phyloP scores from a whole-genome alignment of 2,113 vertebrate genomes.

The Thryonomys swinderianus region DNA sequence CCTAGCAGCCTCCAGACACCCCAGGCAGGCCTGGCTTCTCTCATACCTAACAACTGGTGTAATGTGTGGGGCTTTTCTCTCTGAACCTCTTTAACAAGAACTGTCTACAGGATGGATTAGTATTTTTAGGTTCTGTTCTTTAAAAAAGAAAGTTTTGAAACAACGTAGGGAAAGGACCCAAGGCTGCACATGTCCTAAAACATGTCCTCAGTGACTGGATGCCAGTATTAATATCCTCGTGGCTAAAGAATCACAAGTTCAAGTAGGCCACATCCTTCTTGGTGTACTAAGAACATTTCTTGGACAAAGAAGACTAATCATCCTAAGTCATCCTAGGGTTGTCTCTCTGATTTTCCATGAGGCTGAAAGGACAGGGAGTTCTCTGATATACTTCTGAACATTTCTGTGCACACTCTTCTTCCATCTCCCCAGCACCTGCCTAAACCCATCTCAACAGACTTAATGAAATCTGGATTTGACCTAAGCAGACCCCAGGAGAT shows the following conservation, averaged over 20 bases:
- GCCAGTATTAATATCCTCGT: slow-evolving; percentile 19
- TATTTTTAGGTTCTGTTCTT: not conserved
- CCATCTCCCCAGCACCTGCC: not conserved
- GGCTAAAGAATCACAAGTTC: slow-evolving; percentile 13
- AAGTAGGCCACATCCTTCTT: not conserved
- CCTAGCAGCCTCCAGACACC: not conserved
- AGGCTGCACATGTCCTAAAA: not conserved
- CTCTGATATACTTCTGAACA: slow-evolving; percentile 3
- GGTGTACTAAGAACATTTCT: slow-evolving; percentile 29
- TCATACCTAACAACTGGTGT: not conserved
- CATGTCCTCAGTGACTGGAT: not conserved
- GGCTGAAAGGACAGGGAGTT: not conserved
- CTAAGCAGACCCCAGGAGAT: not conserved
- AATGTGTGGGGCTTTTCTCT: not conserved
- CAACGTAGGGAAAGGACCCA: not conserved
- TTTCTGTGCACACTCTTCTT: not conserved
- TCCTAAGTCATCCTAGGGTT: slow-evolving; percentile 19
- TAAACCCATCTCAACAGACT: not conserved
- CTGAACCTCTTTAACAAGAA: not conserved
- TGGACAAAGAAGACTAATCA: not conserved
- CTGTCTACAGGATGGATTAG: not conserved
- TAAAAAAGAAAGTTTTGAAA: slow-evolving; percentile 31
- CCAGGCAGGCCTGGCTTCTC: not conserved
- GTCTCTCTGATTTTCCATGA: slow-evolving; percentile 12
- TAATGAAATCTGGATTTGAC: not conserved